A percentile compares a stretch with the other conserved stretches of the same genome.
phyloP scores from a whole-genome alignment of 1,140 invertebrate genomes.

The Temnothorax nylanderi region DNA sequence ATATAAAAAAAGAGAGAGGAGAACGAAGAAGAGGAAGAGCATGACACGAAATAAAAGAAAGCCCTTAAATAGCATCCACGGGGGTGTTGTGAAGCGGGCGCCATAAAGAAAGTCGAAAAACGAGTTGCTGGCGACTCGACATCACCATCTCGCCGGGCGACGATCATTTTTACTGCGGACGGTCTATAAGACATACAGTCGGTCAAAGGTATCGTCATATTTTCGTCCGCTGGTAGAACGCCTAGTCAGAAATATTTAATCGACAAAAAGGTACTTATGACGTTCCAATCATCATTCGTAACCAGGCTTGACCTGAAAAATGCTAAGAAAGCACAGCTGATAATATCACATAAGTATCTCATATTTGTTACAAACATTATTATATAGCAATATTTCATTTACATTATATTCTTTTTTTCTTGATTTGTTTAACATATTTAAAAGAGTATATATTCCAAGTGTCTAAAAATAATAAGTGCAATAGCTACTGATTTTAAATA shows the following conservation, averaged over 20 bases:
- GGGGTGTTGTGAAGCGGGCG: conserved; percentile 32
- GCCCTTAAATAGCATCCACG: conserved; percentile 18
- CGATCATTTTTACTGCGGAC: conserved; percentile 50
- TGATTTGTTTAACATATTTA: not conserved
- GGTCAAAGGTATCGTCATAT: conserved; percentile 55
- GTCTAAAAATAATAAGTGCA: not conserved
- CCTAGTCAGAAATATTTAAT: conserved; percentile 35
- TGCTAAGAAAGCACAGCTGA: not conserved
- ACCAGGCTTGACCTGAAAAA: not conserved
- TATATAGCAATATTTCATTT: not conserved
- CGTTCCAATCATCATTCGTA: conserved; percentile 21
- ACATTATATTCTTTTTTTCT: not conserved
- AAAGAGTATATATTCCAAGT: not conserved
- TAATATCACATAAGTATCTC: not conserved
- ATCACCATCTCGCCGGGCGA: conserved; percentile 34
- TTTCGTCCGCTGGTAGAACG: conserved; percentile 10
- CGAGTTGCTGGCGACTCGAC: conserved; percentile 49
- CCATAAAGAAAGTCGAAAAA: conserved; percentile 55
- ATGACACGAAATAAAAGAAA: conserved; percentile 26
- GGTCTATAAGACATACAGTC: conserved; percentile 28
- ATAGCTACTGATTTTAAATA: not conserved
- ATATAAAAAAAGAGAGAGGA: conserved; percentile 18
- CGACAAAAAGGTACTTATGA: conserved; percentile 17
- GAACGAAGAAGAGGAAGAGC: conserved; percentile 26
- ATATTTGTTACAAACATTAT: not conserved